phyloP scores from a whole-genome alignment of 2,113 vertebrate genomes.

The Indri indri region DNA sequence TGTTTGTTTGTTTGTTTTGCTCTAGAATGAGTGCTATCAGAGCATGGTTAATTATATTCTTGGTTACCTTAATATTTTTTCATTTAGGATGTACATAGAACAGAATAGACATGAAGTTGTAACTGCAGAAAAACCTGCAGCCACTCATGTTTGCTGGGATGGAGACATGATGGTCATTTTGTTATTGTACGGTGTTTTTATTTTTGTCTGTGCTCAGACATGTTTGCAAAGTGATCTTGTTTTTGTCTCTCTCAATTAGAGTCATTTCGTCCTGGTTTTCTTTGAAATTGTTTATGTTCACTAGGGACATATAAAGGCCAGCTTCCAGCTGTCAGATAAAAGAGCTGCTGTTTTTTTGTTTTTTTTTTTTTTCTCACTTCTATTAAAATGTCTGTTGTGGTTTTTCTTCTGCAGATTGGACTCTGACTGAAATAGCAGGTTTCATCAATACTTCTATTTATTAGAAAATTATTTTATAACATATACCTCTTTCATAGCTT shows the following conservation, averaged over 20 bases:
- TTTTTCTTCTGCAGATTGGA: neutral
- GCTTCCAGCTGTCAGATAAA: neutral
- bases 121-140: neutral
- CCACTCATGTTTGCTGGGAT: neutral
- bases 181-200: neutral
- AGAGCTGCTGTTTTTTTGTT: neutral
- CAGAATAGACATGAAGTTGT: rapidly evolving
- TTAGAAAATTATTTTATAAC: neutral
- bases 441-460: neutral
- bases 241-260: neutral
- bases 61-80: neutral
- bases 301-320: neutral
- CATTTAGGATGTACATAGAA: neutral
- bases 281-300: neutral
- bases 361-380: neutral
- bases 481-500: neutral
- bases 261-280: neutral
- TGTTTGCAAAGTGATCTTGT: neutral
- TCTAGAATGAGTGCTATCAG: neutral
- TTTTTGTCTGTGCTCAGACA: neutral
- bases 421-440: neutral
- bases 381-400: neutral
- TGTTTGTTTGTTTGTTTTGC: neutral
- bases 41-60: neutral
- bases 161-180: neutral